These are phyloP conservation scores for Chelonoidis abingdonii DNA, from an alignment of 2,113 vertebrate genomes.

Conservation along the genomic window DNA sequence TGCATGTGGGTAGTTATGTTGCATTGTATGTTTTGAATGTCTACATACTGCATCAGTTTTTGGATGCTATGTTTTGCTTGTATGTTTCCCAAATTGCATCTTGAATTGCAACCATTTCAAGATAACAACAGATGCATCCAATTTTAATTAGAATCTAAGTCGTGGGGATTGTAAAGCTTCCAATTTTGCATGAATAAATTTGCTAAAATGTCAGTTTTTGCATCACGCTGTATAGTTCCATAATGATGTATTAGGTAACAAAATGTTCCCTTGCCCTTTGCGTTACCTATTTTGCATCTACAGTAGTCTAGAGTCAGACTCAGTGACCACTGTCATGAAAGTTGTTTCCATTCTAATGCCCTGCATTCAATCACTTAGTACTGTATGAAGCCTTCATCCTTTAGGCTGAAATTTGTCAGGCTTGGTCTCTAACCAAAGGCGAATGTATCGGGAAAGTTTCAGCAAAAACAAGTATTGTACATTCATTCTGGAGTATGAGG, in stretches of 20 bases:
- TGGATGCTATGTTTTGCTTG: background rate
- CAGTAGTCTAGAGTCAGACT: background rate
- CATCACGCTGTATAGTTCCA: background rate
- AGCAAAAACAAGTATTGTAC: background rate
- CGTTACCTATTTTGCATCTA: rapidly evolving
- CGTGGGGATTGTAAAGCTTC: background rate
- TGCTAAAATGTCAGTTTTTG: background rate
- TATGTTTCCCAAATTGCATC: background rate
- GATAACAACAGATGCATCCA: background rate
- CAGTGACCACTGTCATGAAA: background rate
- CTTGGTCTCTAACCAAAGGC: background rate
- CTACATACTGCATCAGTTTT: rapidly evolving
- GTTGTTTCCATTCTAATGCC: background rate
- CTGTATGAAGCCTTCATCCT: background rate
- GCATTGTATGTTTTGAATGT: rapidly evolving
- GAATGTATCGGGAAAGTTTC: background rate
- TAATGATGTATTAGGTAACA: rapidly evolving
- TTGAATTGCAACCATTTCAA: background rate
- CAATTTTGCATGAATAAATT: background rate
- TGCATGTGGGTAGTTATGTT: background rate
- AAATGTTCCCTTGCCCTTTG: background rate
- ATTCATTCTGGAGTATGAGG: background rate
- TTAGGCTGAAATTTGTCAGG: background rate
- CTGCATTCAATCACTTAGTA: rapidly evolving
- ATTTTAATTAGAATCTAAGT: background rate